These are phyloP conservation scores for Choloepus didactylus DNA, from an alignment of 2,797 vertebrate species.

Conservation along the genomic window DNA sequence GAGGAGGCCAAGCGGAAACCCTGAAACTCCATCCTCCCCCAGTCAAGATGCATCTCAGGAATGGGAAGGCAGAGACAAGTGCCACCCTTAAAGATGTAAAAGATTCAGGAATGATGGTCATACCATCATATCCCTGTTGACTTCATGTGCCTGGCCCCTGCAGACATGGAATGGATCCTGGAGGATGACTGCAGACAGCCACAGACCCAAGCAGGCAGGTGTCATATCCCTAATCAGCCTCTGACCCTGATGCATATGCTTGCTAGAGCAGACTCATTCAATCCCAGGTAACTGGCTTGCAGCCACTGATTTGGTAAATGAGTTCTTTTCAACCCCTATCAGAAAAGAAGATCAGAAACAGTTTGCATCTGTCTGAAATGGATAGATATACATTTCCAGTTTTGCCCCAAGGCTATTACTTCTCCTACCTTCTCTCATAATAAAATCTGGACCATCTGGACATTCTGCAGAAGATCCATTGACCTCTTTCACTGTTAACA, in stretches of 20 bases:
- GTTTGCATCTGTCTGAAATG: background rate
- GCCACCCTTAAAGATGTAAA: background rate
- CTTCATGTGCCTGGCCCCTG: fast-evolving
- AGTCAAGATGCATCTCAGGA: background rate
- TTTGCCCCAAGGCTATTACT: background rate
- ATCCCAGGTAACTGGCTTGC: fast-evolving
- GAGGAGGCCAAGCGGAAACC: background rate
- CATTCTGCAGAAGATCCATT: background rate
- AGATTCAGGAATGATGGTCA: too few relatives aligned
- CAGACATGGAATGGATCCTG: fast-evolving
- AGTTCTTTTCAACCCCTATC: background rate
- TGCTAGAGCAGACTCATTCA: too few relatives aligned
- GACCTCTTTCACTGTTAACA: background rate
- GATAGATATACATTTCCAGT: fast-evolving
- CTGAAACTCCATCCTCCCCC: too few relatives aligned
- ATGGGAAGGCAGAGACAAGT: too few relatives aligned
- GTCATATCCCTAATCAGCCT: fast-evolving
- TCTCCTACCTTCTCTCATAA: fast-evolving
- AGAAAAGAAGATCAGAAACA: background rate
- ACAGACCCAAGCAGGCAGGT: fast-evolving
- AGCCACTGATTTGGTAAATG: background rate
- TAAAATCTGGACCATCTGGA: too few relatives aligned
- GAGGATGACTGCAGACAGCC: fast-evolving
- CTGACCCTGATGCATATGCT: fast-evolving
- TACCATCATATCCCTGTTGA: background rate